Evolutionary conservation across 2,797 vertebrate species (phyloP).

Genomic region (Eutrigla gurnardus): DNA sequence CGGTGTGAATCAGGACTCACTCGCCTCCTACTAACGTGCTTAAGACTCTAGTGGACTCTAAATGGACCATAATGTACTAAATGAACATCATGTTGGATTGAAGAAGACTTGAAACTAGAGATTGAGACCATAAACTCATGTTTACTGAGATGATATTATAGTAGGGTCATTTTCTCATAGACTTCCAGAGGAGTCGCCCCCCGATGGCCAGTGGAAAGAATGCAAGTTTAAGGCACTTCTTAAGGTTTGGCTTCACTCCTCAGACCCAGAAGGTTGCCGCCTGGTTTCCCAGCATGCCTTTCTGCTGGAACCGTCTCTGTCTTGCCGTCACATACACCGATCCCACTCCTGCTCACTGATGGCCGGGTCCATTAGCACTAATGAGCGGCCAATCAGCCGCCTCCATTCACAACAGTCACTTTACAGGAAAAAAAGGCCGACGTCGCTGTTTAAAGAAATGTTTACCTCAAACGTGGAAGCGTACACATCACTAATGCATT

Average conservation of each 20-base stretch:
- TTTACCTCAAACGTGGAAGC: constrained; percentile 25
- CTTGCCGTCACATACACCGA: neutral
- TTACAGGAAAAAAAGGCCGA: constrained; percentile 22
- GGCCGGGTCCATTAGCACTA: constrained; percentile 49
- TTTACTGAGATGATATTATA: too few relatives aligned
- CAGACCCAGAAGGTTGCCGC: neutral
- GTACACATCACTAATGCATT: constrained; percentile 1
- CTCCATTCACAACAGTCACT: constrained; percentile 9
- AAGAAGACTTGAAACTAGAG: neutral
- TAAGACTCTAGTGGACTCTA: too few relatives aligned
- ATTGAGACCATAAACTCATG: neutral
- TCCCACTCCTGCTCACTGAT: constrained; percentile 43
- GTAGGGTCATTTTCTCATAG: too few relatives aligned
- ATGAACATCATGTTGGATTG: neutral
- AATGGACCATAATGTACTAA: too few relatives aligned
- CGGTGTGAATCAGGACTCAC: too few relatives aligned
- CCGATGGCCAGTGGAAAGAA: neutral
- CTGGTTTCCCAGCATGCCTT: neutral
- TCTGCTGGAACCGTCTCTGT: neutral
- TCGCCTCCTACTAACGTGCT: too few relatives aligned
- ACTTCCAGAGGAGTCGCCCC: too few relatives aligned
- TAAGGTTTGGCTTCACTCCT: neutral
- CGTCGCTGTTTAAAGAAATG: neutral
- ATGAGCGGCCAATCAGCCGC: constrained; percentile 38
- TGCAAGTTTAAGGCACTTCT: neutral